These are phyloP conservation scores for Onychorhynchus coronatus DNA, from an alignment of 2,113 vertebrate genomes.

Conservation along the genomic window DNA sequence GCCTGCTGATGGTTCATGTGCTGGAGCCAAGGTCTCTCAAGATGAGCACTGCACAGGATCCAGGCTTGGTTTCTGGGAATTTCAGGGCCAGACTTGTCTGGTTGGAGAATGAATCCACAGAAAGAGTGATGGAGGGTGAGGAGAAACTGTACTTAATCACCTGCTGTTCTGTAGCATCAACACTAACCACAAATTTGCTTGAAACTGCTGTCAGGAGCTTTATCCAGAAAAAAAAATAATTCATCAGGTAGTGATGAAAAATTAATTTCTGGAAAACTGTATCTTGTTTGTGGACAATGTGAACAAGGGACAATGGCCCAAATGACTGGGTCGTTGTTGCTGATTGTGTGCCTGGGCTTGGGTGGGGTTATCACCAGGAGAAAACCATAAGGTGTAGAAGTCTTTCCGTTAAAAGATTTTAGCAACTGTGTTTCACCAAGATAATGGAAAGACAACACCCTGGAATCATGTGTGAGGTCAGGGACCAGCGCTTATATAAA, in stretches of 20 bases:
- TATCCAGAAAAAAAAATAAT: background rate
- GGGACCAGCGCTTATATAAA: background rate
- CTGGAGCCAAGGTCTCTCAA: background rate
- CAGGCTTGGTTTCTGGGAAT: background rate
- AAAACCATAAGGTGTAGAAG: background rate
- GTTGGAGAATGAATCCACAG: background rate
- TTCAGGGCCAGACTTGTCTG: background rate
- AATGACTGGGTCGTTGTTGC: fast-evolving
- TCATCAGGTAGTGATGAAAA: background rate
- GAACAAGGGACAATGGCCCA: background rate
- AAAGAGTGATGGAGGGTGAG: background rate
- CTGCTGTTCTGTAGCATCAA: background rate
- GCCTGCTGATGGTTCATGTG: fast-evolving
- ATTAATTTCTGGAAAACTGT: background rate
- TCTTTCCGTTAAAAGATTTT: background rate
- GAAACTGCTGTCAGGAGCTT: background rate
- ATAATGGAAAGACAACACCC: background rate
- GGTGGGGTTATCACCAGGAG: background rate
- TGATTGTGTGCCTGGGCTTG: background rate
- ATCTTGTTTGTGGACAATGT: background rate
- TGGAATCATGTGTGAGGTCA: background rate
- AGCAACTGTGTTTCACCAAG: background rate
- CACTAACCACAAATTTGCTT: background rate
- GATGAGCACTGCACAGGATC: background rate
- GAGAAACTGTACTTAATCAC: background rate